Conservation (phyloP, 2,888 invertebrate species). For the Eupithecia abbreviata region DNA sequence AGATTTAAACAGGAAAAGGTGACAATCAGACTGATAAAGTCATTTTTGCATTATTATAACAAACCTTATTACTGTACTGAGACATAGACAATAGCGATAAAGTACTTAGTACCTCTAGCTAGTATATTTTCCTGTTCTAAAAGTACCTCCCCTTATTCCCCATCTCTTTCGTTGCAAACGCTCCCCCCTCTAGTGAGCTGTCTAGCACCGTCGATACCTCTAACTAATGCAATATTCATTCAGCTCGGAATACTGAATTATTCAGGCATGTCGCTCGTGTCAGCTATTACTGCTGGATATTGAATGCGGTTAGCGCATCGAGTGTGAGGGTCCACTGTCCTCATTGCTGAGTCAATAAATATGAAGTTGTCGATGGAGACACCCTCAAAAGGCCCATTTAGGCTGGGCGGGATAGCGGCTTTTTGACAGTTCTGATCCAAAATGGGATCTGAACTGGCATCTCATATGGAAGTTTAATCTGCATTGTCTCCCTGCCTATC, state of each 20-base stretch:
- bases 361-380: neutral
- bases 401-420: neutral
- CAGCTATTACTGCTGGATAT: constrained; percentile 21
- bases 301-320: constrained; percentile 2
- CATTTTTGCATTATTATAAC: neutral
- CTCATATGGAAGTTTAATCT: too few relatives aligned
- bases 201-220: constrained; percentile 3
- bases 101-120: neutral
- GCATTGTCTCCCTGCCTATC: too few relatives aligned
- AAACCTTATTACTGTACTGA: neutral
- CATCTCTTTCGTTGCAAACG: neutral
- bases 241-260: constrained; percentile 26
- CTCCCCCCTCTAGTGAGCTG: neutral
- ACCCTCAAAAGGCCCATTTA: neutral
- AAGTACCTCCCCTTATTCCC: neutral
- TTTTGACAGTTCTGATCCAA: neutral
- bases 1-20: neutral
- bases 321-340: neutral
- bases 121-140: neutral
- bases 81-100: neutral
- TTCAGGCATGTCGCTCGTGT: constrained; percentile 27
- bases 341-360: neutral
- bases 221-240: constrained; percentile 15
- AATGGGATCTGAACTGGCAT: too few relatives aligned
- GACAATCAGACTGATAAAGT: neutral